Conservation (phyloP, 2,113 vertebrate species). For the Himantopus leucocephalus region DNA sequence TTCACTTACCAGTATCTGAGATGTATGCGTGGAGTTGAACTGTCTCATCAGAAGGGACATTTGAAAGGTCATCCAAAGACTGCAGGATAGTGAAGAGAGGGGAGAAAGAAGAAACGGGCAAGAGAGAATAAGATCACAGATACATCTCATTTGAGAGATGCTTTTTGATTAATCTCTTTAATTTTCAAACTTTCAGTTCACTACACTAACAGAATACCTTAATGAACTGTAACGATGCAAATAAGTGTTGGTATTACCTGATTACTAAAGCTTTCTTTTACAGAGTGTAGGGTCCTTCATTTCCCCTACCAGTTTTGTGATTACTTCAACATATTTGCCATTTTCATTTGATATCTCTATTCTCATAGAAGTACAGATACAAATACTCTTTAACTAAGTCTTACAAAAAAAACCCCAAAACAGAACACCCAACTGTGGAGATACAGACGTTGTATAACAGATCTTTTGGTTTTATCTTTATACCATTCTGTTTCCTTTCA, state of each 20-base stretch:
- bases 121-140: neutral
- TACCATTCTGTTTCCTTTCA: neutral
- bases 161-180: neutral
- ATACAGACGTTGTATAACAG: neutral
- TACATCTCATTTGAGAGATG: neutral
- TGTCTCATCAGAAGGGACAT: slow-evolving; percentile 86
- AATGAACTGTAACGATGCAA: neutral
- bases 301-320: neutral
- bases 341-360: neutral
- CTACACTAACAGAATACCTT: neutral
- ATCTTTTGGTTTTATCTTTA: neutral
- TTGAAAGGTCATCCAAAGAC: slow-evolving; percentile 96
- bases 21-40: slow-evolving; percentile 92
- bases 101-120: neutral
- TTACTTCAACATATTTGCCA: neutral
- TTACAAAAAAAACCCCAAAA: neutral
- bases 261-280: neutral
- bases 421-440: neutral
- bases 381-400: neutral
- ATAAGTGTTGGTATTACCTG: neutral
- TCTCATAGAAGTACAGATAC: neutral
- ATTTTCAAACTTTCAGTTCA: neutral
- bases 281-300: neutral
- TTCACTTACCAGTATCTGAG: slow-evolving; percentile 93
- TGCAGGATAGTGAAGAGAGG: slow-evolving; percentile 20